Base-by-base conservation (phyloP, 2,888 invertebrate species). In the Torymus aiolomorphi region DNA sequence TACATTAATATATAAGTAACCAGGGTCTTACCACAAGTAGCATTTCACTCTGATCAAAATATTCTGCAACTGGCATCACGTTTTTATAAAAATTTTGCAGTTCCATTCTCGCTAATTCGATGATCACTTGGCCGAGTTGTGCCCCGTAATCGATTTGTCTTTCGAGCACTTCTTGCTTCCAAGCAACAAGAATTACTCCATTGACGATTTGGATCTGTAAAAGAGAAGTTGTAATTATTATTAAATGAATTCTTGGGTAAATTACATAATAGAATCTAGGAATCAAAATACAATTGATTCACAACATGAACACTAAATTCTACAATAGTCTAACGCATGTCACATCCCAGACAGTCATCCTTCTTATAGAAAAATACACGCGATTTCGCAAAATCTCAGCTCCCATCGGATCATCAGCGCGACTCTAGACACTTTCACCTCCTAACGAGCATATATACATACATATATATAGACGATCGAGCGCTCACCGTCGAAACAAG, bases 101-200 rank as follows among this genome's bases (percentile, higher is more conserved):
- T 91, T 97, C 97, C 96, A 97, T 96, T 88, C 94, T 92, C 78
- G 97, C 97, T 84, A 97, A 92, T 82, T 95, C 95, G 84, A 97
- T 94, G 84, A 95, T 94, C 78, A 96, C 95, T 91, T 97, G 96
- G 59, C 97, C 97, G 82, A 97, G 93, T 89, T 96, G 94, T 83
- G 96, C 96, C 80, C 97, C 97, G 89, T 96, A 97, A 91, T 97
- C 96, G 86, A 97, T 96, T 92, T 97, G 97, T 82, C 96, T 93
- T 91, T 97, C 96, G 84, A 97, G 91, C 5, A 96, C 94, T 84
- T 96, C 94, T 89, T 96, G 96, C 72, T 96, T 93, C 97, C 97
- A 97, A 82, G 96, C 95, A 85, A 97, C 95, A 72, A 97, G 92
- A 74, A 97, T 93, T 62, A 96, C 96, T 62, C 97, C 97, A 89